phyloP scores from a whole-genome alignment of 2,797 vertebrate species.

The Hipposideros larvatus region DNA sequence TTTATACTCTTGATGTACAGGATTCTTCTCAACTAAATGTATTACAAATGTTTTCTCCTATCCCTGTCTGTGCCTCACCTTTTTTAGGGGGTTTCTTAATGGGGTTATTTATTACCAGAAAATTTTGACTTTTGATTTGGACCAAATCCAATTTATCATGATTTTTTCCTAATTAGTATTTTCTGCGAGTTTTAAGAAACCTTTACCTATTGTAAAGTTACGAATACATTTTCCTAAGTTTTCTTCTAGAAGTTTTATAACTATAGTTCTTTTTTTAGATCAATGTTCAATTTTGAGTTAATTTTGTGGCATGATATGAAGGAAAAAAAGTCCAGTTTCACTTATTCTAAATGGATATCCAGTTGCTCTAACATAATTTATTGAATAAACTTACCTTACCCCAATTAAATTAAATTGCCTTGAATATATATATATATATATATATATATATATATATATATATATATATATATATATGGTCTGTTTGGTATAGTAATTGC shows the following conservation, averaged over 20 bases:
- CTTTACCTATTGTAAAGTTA: background rate
- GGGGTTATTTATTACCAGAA: background rate
- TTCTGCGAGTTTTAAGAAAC: background rate
- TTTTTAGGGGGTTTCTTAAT: background rate
- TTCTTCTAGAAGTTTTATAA: background rate
- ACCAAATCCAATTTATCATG: background rate
- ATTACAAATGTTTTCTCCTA: background rate
- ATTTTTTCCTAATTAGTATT: background rate
- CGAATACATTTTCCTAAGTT: background rate
- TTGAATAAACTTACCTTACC: background rate
- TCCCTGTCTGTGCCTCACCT: background rate
- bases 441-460: too few relatives aligned
- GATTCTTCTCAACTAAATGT: background rate
- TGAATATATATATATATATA: too few relatives aligned
- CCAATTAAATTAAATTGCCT: background rate
- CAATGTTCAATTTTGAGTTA: background rate
- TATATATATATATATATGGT: too few relatives aligned
- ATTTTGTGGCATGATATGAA: background rate
- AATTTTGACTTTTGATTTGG: background rate
- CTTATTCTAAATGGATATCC: background rate
- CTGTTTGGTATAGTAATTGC: too few relatives aligned
- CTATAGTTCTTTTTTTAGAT: too few relatives aligned
- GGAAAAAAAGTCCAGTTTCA: background rate
- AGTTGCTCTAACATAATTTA: too few relatives aligned
- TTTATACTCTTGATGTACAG: rapidly evolving